phyloP scores from a whole-genome alignment of 2,797 vertebrate species.

The Enteromius afrohamiltoni region DNA sequence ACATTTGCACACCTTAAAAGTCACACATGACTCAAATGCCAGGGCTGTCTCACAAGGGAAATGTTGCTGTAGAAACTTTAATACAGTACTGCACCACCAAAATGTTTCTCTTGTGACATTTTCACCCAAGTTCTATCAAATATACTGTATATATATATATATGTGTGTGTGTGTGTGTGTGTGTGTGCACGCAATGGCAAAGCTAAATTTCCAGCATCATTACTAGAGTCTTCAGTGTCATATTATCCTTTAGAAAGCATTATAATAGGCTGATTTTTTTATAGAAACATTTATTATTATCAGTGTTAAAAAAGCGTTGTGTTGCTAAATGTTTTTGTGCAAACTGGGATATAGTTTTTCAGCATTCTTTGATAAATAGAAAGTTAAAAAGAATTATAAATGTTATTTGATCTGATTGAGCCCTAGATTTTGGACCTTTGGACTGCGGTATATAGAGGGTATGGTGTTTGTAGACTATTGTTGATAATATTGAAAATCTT shows the following conservation, averaged over 20 bases:
- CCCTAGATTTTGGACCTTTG: not conserved
- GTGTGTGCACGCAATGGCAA: not conserved
- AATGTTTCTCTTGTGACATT: conserved; percentile 1
- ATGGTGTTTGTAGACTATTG: not conserved
- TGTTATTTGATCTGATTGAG: not conserved
- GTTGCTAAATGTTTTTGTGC: not conserved
- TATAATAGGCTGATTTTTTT: not conserved
- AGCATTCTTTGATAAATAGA: not conserved
- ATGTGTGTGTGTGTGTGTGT: not conserved
- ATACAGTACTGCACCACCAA: not conserved
- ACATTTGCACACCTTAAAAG: conserved; percentile 19
- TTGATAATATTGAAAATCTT: not conserved
- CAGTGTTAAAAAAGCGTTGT: not conserved
- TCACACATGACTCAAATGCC: conserved; percentile 15
- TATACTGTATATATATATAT: not conserved
- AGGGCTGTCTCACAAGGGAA: conserved; percentile 10
- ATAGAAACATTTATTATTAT: not conserved
- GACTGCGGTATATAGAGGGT: not conserved
- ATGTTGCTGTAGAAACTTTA: not conserved
- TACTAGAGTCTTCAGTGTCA: not conserved
- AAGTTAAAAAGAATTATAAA: not conserved
- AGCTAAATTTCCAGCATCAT: conserved; percentile 3
- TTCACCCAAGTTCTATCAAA: not conserved
- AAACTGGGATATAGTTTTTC: not conserved
- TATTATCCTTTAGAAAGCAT: not conserved